Evolutionary conservation across 2,797 vertebrate species (phyloP), one percentile per base, ranked within the genome.

Genomic region (Protosalanx chinensis): DNA sequence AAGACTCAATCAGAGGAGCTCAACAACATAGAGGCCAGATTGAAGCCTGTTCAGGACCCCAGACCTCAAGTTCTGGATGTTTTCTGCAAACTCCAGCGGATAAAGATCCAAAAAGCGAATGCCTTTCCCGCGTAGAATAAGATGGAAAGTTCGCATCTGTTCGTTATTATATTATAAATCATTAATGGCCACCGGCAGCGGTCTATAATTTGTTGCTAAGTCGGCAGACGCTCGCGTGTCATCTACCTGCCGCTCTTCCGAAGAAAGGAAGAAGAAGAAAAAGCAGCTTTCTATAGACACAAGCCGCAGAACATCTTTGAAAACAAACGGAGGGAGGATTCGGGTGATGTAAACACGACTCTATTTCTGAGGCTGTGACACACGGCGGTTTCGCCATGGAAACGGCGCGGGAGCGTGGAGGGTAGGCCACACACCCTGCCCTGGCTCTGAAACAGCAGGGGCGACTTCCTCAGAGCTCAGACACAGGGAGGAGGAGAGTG

Each of bases 351-450:
- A 92, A 90, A 91, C 89, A 89, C 73, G 83, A 83, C 81, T 88
- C 89, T 91, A 90, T 90, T 92, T 89, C 87, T 88, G 90, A 81
- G 85, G 84, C 82, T 81, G 85, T 91, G 91, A 92, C 91, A 90
- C 89, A 91, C 87, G 57, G 80, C 78, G 90, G 90, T 91, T 90
- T 90, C 86, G 76, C 81, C 18, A 3, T 90, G 90, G 89, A 91
- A 91, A 87, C 79, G 76, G 82, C 88, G 75, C 84, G 88, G 84
- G 90, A 85, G 88, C 84, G 88, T 79, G 74, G 78, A 81, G 73
- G 87, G 79, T 76, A 88, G 88, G 89, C 90, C 91, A 91, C 91
- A 93, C 92, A 92, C 87, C 88, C 85, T 27, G 82, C 61, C 41
- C 87, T 67, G 69, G 87, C 35, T 88, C 84, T 86, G 76, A 79